Conservation (phyloP, 2,113 vertebrate genomes). For the Gymnarchus niloticus region DNA sequence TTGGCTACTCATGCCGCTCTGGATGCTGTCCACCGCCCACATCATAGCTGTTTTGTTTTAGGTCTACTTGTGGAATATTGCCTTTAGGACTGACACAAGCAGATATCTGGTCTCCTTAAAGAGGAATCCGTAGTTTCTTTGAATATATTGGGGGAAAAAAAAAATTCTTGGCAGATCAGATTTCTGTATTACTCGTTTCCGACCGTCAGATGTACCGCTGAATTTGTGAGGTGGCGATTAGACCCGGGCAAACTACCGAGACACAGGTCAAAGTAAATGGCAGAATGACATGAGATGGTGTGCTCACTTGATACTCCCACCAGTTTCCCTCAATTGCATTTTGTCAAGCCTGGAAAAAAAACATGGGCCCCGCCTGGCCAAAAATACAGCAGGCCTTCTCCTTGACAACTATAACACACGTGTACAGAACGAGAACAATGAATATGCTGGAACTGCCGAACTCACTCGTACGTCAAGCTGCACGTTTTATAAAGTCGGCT, state of each 20-base stretch:
- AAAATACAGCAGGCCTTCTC: neutral
- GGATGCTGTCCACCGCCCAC: neutral
- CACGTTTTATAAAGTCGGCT: no score
- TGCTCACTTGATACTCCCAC: neutral
- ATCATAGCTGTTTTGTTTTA: neutral
- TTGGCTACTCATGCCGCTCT: neutral
- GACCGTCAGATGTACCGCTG: neutral
- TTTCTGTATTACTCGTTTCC: neutral
- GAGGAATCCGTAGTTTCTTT: neutral
- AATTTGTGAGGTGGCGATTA: neutral
- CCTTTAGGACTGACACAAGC: neutral
- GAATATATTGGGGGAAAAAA: neutral
- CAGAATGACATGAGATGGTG: neutral
- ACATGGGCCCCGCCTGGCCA: neutral
- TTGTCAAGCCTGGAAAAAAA: neutral
- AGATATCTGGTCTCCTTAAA: neutral
- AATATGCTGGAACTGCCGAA: neutral
- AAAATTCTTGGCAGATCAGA: neutral
- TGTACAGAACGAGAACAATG: no score
- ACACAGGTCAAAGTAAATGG: neutral
- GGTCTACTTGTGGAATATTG: neutral
- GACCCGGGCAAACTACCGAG: neutral
- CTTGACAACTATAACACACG: neutral
- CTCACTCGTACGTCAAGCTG: no score
- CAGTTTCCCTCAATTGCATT: neutral